These are phyloP conservation scores for Platysteira castanea DNA, from an alignment of 2,113 vertebrate genomes.

Conservation along the genomic window DNA sequence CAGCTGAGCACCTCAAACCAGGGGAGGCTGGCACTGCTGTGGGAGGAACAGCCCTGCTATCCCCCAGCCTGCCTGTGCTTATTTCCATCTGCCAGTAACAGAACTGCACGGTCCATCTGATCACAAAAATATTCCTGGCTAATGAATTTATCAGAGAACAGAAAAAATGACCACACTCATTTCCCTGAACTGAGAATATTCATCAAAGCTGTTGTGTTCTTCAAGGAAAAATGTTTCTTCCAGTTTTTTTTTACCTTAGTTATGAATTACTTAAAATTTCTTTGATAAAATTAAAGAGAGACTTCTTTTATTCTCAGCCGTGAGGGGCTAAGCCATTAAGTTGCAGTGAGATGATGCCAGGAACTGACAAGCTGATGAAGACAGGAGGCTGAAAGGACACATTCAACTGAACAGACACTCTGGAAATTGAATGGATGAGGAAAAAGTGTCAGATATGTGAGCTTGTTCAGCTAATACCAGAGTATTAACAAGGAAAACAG, in stretches of 20 bases:
- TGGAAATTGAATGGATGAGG: not conserved
- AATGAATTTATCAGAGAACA: not conserved
- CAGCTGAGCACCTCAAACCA: not conserved
- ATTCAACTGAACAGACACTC: not conserved
- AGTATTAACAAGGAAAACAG: not conserved
- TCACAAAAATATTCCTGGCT: not conserved
- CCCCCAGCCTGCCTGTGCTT: not conserved
- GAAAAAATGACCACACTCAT: fast-evolving
- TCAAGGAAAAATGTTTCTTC: not conserved
- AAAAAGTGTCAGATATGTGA: not conserved
- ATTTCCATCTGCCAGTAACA: not conserved
- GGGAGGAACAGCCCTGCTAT: not conserved
- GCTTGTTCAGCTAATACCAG: not conserved
- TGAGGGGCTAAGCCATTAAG: not conserved
- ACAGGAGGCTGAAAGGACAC: not conserved
- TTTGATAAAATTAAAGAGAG: not conserved
- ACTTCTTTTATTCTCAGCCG: not conserved
- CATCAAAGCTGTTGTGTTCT: not conserved
- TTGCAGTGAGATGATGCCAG: not conserved
- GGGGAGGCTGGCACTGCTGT: not conserved
- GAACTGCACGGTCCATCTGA: not conserved
- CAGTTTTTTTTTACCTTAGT: not conserved
- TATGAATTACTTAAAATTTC: not conserved
- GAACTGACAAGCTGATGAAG: not conserved
- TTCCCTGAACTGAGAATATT: not conserved